Evolutionary conservation across 1,140 invertebrate species (phyloP).

Genomic region (Dreissena rostriformis): DNA sequence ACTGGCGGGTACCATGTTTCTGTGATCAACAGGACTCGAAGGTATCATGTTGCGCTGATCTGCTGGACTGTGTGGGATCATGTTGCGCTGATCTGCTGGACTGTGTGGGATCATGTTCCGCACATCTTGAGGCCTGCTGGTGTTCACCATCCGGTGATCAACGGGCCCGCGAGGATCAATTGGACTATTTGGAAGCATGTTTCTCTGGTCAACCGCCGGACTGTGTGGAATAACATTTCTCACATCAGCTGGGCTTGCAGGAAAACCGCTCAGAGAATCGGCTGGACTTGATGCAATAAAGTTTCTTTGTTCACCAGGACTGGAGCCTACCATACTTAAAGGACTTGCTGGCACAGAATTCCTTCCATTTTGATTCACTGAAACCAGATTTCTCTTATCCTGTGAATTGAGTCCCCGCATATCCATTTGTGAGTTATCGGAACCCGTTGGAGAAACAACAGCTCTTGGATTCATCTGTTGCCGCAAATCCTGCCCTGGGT

Average conservation of each 20-base stretch:
- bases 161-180: slow-evolving; percentile 23
- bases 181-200: slow-evolving; percentile 33
- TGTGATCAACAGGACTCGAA: slow-evolving; percentile 38
- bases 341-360: slow-evolving; percentile 42
- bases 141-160: slow-evolving; percentile 7
- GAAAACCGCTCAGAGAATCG: slow-evolving; percentile 11
- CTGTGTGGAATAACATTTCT: slow-evolving; percentile 34
- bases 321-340: slow-evolving; percentile 19
- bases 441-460: neutral
- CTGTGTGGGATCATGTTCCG: slow-evolving; percentile 29
- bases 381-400: neutral
- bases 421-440: neutral
- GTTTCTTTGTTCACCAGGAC: slow-evolving; percentile 33
- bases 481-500: slow-evolving; percentile 1
- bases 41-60: slow-evolving; percentile 37
- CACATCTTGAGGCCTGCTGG: slow-evolving; percentile 20
- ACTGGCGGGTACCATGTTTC: slow-evolving; percentile 40
- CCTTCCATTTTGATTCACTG: slow-evolving; percentile 13
- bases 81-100: slow-evolving; percentile 34
- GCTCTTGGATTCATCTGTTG: neutral
- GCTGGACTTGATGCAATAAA: slow-evolving; percentile 32
- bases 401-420: neutral
- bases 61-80: slow-evolving; percentile 35
- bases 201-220: slow-evolving; percentile 12
- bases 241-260: slow-evolving; percentile 26